Evolutionary conservation across 2,113 vertebrate species (phyloP).

Genomic region (Archilochus colubris): DNA sequence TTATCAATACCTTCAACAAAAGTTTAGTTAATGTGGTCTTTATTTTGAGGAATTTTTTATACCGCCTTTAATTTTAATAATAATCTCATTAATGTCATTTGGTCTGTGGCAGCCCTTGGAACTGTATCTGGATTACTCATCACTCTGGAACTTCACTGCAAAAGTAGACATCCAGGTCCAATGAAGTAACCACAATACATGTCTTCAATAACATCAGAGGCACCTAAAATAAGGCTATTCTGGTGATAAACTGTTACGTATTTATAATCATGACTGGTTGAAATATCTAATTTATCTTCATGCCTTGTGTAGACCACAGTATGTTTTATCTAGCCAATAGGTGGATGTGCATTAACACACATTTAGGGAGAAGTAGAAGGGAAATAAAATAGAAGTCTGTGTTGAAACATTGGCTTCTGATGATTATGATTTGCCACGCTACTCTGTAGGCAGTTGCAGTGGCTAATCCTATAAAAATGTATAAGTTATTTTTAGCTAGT

Average conservation of each 20-base stretch:
- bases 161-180: not conserved
- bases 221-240: not conserved
- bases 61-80: not conserved
- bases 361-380: accelerated
- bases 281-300: not conserved
- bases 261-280: not conserved
- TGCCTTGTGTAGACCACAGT: not conserved
- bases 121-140: not conserved
- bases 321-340: not conserved
- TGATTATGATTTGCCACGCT: not conserved
- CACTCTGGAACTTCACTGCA: not conserved
- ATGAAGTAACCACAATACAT: not conserved
- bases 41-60: not conserved
- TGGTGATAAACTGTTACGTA: not conserved
- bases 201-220: not conserved
- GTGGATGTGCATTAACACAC: not conserved
- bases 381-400: not conserved
- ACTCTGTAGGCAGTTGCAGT: not conserved
- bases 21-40: not conserved
- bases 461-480: not conserved
- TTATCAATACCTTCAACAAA: not conserved
- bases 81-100: not conserved
- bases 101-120: not conserved
- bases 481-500: not conserved
- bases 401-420: not conserved